Evolutionary conservation across 2,888 invertebrate species (phyloP).

Genomic region (Athalia circularis): DNA sequence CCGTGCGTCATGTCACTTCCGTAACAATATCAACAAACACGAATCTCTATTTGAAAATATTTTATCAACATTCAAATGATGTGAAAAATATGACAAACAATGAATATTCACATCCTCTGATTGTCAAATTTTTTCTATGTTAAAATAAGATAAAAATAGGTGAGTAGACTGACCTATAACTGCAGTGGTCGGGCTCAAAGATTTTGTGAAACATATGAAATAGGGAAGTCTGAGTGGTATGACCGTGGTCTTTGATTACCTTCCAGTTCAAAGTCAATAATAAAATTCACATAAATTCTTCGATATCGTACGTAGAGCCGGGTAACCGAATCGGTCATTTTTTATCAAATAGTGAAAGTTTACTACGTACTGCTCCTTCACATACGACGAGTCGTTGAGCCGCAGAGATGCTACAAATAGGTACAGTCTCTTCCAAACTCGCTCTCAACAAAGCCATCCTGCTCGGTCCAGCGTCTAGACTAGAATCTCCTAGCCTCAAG

Average conservation of each 20-base stretch:
- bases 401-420: slow-evolving; percentile 76
- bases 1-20: too few relatives aligned
- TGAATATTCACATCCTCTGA: neutral
- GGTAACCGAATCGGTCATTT: slow-evolving; percentile 71
- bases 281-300: slow-evolving; percentile 44
- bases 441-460: slow-evolving; percentile 68
- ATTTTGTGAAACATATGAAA: neutral
- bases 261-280: neutral
- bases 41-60: neutral
- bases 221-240: neutral
- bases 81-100: neutral
- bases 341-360: slow-evolving; percentile 90
- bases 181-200: neutral
- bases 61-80: neutral
- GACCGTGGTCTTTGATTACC: neutral
- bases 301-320: slow-evolving; percentile 49
- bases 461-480: slow-evolving; percentile 64
- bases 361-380: slow-evolving; percentile 91
- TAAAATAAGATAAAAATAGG: neutral
- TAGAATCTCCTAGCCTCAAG: slow-evolving; percentile 64
- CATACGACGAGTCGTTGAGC: slow-evolving; percentile 85
- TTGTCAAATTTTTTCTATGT: neutral
- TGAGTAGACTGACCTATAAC: neutral
- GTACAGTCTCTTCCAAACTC: slow-evolving; percentile 69
- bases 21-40: neutral